These are phyloP conservation scores for Himalopsyche tibetana DNA, from an alignment of 2,888 invertebrate genomes.

Conservation along the genomic window DNA sequence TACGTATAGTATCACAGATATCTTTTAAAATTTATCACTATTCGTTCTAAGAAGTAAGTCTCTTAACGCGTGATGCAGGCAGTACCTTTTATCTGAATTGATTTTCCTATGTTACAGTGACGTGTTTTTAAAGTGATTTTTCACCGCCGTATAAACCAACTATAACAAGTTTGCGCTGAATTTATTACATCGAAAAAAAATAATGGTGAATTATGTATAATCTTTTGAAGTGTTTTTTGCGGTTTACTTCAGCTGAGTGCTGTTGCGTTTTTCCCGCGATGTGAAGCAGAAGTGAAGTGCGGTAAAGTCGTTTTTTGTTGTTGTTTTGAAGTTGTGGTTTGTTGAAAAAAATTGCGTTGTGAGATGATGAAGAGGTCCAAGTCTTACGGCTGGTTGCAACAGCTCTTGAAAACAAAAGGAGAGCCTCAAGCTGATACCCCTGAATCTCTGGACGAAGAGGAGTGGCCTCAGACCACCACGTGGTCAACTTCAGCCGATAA, in stretches of 20 bases:
- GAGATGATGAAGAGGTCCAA: slow-evolving; percentile 65
- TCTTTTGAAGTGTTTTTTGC: not conserved
- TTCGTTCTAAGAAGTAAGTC: not conserved
- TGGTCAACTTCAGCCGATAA: slow-evolving; percentile 49
- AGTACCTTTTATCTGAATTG: not conserved
- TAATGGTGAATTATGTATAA: not conserved
- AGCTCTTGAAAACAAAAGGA: slow-evolving; percentile 62
- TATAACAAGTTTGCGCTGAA: no score
- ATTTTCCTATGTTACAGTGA: not conserved
- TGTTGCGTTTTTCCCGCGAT: slow-evolving; percentile 2
- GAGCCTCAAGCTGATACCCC: slow-evolving; percentile 50
- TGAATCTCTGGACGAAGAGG: slow-evolving; percentile 63
- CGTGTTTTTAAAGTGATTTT: slow-evolving; percentile 3
- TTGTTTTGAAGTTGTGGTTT: not conserved
- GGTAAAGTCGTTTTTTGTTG: not conserved
- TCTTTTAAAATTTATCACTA: not conserved
- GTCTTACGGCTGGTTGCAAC: slow-evolving; percentile 65
- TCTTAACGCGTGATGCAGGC: not conserved
- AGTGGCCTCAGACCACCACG: slow-evolving; percentile 64
- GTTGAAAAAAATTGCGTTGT: slow-evolving; percentile 7
- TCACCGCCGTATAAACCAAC: no score
- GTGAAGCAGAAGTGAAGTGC: slow-evolving; percentile 5
- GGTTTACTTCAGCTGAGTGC: not conserved
- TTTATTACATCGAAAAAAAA: no score
- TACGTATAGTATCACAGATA: not conserved